Conservation (phyloP, 1,140 invertebrate species). For the Tenebrio molitor region DNA sequence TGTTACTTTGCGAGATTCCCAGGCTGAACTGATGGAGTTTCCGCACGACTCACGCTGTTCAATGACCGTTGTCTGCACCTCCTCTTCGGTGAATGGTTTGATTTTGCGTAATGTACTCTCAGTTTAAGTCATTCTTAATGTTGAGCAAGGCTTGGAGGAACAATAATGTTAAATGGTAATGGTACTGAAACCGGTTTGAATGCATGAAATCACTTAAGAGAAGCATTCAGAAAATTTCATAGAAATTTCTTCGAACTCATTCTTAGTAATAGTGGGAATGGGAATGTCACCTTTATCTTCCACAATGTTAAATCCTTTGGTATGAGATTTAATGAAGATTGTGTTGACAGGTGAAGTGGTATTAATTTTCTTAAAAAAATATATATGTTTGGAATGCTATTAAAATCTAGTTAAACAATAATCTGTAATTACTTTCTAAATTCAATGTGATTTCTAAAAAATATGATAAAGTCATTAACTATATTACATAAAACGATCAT, state of each 20-base stretch:
- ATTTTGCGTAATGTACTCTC: conserved; percentile 22
- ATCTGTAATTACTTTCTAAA: neutral
- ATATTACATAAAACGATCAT: neutral
- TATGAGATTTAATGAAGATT: too few species aligned
- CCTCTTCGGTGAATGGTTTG: conserved; percentile 9
- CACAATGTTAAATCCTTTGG: too few species aligned
- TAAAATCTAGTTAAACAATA: neutral
- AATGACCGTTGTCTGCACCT: neutral
- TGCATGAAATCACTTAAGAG: too few species aligned
- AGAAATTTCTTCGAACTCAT: too few species aligned
- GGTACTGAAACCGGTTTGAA: too few species aligned
- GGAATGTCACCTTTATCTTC: too few species aligned
- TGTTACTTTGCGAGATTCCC: conserved; percentile 20
- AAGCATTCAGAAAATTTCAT: too few species aligned
- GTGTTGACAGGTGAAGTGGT: too few species aligned
- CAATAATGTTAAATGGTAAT: too few species aligned
- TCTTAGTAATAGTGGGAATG: too few species aligned
- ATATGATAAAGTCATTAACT: conserved; percentile 3
- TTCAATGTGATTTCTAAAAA: neutral
- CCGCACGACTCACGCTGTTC: conserved; percentile 4
- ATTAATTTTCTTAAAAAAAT: neutral
- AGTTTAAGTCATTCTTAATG: neutral
- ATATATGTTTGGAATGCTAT: neutral
- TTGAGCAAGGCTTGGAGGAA: too few species aligned
- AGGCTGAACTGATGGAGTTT: conserved; percentile 3